Base-by-base conservation (phyloP, 2,797 vertebrate species). In the Hippocampus kuda region DNA sequence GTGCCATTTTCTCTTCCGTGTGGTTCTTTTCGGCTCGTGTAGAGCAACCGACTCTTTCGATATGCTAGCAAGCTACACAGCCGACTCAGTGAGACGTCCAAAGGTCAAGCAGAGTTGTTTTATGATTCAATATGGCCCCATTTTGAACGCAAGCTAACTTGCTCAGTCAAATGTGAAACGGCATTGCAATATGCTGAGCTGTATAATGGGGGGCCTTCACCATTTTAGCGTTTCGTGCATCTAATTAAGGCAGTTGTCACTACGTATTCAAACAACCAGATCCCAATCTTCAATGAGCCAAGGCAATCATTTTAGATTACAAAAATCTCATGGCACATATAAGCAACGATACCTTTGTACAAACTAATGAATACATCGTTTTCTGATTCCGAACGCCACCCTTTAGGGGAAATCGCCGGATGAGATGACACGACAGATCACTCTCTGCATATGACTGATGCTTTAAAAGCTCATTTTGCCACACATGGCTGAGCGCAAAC, bases 41-140 rank as follows among this genome's bases (percentile, higher is more conserved):
- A 38, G 66, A 59, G 72, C 74, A 57, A 73, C 68, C 64, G 70
- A 83, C 54, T 77, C 64, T 65, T 74, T 11, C 24, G 60, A 69
- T 71, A 63, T 12, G 26, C 27, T 51, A 53, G 27, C 67, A 81
- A 71, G 71, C 77, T 72, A 72, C 24, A 62, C 22, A 70, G 61
- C 66, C 66, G 70, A 26, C 67, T 12, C 13, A 27, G 22, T 26
- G n/a, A 18, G 15, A 46, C 7, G 41, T 24, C 22, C 62, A 24
- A 64, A 15, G 61, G 38, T 4, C 38, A 15, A n/a, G 5, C n/a
- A 38, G 24, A 42, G 6, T 24, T 64, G 41, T 44, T 44, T 44
- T 24, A 44, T 59, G 56, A 59, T 27, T 27, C 56, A 30, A 27
- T 27, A 60, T 16, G 15, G 16, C 7, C 20, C 15, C 7, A 34